Base-by-base conservation (phyloP, 2,888 invertebrate species). In the Cordilura impudica region DNA sequence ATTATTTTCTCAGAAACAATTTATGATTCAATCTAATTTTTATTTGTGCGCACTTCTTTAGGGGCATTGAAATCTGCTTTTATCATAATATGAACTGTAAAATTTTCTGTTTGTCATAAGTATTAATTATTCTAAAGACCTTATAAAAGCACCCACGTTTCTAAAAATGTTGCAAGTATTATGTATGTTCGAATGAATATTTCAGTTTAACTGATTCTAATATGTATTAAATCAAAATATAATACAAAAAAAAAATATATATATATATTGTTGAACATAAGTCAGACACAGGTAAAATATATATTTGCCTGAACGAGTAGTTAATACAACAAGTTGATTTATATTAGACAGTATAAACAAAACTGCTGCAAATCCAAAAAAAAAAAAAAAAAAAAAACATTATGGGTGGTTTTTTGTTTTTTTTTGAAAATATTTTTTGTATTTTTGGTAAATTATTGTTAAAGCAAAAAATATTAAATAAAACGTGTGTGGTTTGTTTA, bases 401-500 rank as follows among this genome's bases (percentile, higher is more conserved):
- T 78, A 66, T 78, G 78, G 78, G 78, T 78, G 78, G 78, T 43
- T 78, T 65, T n/a, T 53, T 26, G 53, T 18, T 39, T 43, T 61
- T 23, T 26, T 63, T 43, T 47, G 10, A n/a, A 31, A 60, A 49
- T 35, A 16, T 54, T 53, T 29, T 18, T 12, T 14, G 35, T 23
- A 23, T 49, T 75, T 75, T 75, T 31, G 39, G 31, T 70, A 51
- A 71, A 72, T 56, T 63, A 72, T 63, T 78, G 67, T 72, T 72
- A 51, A 53, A 31, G 51, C 26, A 72, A 74, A 66, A 39, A 65
- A 60, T 21, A 0, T 19, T 4, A n/a, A 51, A 26, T 23, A 60
- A 78, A 74, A 61, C 78, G 78, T 78, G 78, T 78, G 78, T 78
- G 78, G 78, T 77, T 78, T 78, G 39, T 54, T 63, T 73, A 74